Evolutionary conservation across 2,113 vertebrate species (phyloP).

Genomic region (Ailuropoda melanoleuca): DNA sequence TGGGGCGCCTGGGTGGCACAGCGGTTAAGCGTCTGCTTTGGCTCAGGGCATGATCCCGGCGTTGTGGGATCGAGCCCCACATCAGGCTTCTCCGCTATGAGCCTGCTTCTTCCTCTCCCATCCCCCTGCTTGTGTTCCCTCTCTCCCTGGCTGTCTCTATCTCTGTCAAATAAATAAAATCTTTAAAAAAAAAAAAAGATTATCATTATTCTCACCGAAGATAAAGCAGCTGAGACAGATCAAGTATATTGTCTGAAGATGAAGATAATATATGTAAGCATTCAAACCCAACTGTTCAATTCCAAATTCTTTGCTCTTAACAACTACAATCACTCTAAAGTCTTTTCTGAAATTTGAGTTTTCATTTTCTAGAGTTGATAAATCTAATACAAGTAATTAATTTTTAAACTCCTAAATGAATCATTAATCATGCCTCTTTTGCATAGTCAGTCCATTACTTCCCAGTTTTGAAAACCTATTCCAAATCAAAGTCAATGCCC

Average conservation of each 20-base stretch:
- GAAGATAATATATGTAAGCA: background rate
- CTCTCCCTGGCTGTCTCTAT: too few species aligned
- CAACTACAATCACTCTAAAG: background rate
- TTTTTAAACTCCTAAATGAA: conserved; percentile 19
- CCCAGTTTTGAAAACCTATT: background rate
- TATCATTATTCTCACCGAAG: background rate
- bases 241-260: background rate
- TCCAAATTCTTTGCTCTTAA: conserved; percentile 17
- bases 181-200: too few species aligned
- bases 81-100: too few species aligned
- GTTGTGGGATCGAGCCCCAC: too few species aligned
- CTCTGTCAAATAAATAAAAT: too few species aligned
- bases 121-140: too few species aligned
- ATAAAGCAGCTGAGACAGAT: background rate
- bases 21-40: too few species aligned
- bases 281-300: background rate
- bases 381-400: background rate
- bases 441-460: background rate
- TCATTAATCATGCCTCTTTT: background rate
- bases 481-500: background rate
- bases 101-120: too few species aligned
- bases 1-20: too few species aligned
- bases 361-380: background rate
- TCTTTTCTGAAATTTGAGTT: background rate
- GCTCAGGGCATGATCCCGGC: too few species aligned